Evolutionary conservation across 2,797 vertebrate genomes (phyloP).

Genomic region (Echeneis naucrates): DNA sequence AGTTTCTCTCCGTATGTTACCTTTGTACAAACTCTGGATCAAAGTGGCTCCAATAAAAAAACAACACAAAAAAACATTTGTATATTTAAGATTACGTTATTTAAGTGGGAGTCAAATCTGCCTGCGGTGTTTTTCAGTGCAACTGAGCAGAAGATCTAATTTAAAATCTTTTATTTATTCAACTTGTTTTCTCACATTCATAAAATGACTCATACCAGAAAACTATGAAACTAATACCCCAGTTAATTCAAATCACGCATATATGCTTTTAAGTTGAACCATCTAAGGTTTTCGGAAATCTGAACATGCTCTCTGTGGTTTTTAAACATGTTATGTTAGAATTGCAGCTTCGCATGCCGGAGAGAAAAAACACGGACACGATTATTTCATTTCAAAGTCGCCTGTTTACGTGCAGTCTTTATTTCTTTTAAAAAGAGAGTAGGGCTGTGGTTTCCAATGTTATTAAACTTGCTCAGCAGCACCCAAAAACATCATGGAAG

Average conservation of each 20-base stretch:
- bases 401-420: not conserved
- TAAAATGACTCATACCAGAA: not conserved
- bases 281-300: too few relatives aligned
- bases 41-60: not conserved
- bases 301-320: not conserved
- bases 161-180: not conserved
- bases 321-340: not conserved
- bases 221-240: too few relatives aligned
- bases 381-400: not conserved
- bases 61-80: not conserved
- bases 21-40: not conserved
- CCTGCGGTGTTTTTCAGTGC: not conserved
- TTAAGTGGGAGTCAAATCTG: not conserved
- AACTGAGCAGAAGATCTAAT: not conserved
- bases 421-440: not conserved
- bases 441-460: not conserved
- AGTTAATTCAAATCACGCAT: too few relatives aligned
- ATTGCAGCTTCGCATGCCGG: not conserved
- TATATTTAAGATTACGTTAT: not conserved
- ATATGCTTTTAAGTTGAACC: not conserved
- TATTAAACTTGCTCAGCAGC: conserved; percentile 7
- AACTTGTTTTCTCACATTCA: not conserved
- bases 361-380: not conserved
- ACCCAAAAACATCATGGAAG: conserved; percentile 12
- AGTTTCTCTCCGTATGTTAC: not conserved